Conservation (phyloP, 2,113 vertebrate species). For the Apus apus region DNA sequence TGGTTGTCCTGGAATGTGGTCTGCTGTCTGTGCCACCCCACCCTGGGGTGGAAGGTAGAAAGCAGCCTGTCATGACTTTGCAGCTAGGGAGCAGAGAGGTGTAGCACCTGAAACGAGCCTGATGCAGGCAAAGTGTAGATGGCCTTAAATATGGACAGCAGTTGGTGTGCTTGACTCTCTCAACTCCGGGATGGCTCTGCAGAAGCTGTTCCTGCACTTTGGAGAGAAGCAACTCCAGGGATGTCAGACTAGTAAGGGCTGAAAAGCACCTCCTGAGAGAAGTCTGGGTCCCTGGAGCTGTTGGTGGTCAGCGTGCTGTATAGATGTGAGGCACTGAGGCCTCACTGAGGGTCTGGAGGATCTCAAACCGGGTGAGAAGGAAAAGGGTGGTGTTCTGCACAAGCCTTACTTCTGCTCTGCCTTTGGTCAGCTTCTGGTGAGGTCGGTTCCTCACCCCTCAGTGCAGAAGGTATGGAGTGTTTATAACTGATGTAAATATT, state of each 20-base stretch:
- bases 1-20: accelerated
- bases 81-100: conserved; percentile 15
- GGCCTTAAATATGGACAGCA: neutral
- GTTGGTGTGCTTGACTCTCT: neutral
- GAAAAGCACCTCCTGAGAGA: neutral
- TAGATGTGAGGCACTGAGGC: neutral
- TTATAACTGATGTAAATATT: conserved; percentile 54
- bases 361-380: neutral
- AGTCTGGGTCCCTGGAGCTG: neutral
- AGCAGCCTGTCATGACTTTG: neutral
- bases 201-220: conserved; percentile 41
- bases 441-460: neutral
- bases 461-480: conserved; percentile 40
- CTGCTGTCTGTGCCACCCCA: neutral
- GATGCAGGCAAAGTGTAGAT: neutral
- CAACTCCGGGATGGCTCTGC: accelerated
- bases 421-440: conserved; percentile 19
- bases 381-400: neutral
- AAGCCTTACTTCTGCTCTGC: conserved; percentile 40
- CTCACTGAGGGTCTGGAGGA: neutral
- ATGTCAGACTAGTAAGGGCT: neutral
- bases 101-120: neutral
- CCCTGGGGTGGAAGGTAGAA: neutral
- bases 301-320: neutral
- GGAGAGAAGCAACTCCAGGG: conserved; percentile 23